Evolutionary conservation across 2,888 invertebrate species (phyloP).

Genomic region (Crematogaster levior): DNA sequence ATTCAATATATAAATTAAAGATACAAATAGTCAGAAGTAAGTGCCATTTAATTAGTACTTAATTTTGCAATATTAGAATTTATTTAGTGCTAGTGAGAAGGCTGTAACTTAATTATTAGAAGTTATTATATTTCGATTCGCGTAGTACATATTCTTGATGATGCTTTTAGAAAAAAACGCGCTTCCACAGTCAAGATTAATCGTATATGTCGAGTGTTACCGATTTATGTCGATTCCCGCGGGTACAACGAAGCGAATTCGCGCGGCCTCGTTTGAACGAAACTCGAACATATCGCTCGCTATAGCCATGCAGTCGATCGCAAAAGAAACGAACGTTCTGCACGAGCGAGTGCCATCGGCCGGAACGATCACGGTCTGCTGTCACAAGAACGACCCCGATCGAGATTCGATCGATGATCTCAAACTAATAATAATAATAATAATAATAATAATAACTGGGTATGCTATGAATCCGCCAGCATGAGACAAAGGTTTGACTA

Average conservation of each 20-base stretch:
- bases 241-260: neutral
- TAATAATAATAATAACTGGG: conserved; percentile 27
- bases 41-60: neutral
- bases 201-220: neutral
- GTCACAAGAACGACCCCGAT: conserved; percentile 64
- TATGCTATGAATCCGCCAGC: conserved; percentile 7
- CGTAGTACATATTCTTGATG: neutral
- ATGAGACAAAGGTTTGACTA: conserved; percentile 58
- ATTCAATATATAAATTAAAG: neutral
- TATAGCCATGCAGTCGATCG: conserved; percentile 29
- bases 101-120: neutral
- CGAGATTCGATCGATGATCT: conserved; percentile 50
- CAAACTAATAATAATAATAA: conserved; percentile 41
- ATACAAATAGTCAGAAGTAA: neutral
- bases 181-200: neutral
- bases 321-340: conserved; percentile 66
- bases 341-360: conserved; percentile 56
- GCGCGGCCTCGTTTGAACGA: conserved; percentile 45
- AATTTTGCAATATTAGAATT: neutral
- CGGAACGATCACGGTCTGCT: conserved; percentile 38
- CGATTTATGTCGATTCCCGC: conserved; percentile 5
- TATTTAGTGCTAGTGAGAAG: neutral
- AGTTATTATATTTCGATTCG: conserved; percentile 3
- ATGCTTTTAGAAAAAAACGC: neutral
- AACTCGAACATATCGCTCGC: conserved; percentile 46